phyloP scores from a whole-genome alignment of 2,113 vertebrate species.

The Megaleporinus macrocephalus region DNA sequence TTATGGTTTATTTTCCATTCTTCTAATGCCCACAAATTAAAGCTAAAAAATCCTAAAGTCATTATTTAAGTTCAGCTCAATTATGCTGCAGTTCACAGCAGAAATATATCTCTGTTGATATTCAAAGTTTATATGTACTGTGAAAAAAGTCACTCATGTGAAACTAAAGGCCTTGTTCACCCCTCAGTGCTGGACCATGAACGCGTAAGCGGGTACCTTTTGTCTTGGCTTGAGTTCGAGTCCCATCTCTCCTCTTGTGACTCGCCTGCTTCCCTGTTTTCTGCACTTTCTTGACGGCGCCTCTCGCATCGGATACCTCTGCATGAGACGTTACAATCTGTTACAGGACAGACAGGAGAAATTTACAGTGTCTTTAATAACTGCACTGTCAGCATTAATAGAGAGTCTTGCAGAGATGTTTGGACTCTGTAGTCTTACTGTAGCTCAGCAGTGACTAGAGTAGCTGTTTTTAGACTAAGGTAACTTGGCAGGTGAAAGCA shows the following conservation, averaged over 20 bases:
- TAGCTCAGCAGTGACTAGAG: no score
- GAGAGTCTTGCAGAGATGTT: neutral
- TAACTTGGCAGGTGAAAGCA: no score
- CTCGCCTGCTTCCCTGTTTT: slow-evolving; percentile 80
- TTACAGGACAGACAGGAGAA: neutral
- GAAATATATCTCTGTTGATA: no score
- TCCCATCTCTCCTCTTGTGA: slow-evolving; percentile 71
- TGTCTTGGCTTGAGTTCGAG: slow-evolving; percentile 58
- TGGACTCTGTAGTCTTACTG: no score
- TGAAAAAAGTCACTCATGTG: neutral
- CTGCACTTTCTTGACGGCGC: slow-evolving; percentile 78
- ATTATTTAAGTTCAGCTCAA: no score
- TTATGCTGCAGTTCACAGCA: no score
- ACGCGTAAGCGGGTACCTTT: slow-evolving; percentile 51
- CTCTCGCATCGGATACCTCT: neutral
- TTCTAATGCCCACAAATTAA: no score
- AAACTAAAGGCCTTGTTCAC: neutral
- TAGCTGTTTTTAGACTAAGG: neutral
- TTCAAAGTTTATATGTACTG: no score
- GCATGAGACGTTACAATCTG: slow-evolving; percentile 8
- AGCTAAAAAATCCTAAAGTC: no score
- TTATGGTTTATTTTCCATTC: no score
- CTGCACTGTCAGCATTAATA: neutral
- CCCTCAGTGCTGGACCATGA: neutral
- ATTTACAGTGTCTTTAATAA: neutral